Evolutionary conservation across 2,888 invertebrate genomes (phyloP).

Genomic region (Parthenolecanium corni): DNA sequence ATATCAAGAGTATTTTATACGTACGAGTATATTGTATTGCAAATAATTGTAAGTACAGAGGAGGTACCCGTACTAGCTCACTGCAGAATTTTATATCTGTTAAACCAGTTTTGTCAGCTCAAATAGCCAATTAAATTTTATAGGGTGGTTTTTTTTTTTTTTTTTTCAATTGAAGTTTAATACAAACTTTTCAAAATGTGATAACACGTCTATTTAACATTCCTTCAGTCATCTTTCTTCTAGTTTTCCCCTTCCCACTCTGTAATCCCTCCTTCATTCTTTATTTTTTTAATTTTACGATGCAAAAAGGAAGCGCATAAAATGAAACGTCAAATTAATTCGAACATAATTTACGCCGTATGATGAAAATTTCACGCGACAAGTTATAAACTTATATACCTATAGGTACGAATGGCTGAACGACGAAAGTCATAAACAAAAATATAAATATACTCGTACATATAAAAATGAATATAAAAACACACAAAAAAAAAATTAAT

Average conservation of each 20-base stretch:
- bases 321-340: slow-evolving; percentile 12
- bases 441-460: too few relatives aligned
- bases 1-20: slow-evolving; percentile 19
- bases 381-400: too few relatives aligned
- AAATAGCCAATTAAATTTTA: slow-evolving; percentile 28
- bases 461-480: too few relatives aligned
- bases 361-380: too few relatives aligned
- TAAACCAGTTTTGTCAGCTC: slow-evolving; percentile 28
- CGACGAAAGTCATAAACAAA: too few relatives aligned
- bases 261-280: too few relatives aligned
- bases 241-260: background rate
- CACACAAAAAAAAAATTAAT: too few relatives aligned
- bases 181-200: slow-evolving; percentile 29
- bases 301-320: slow-evolving; percentile 7
- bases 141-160: slow-evolving; percentile 24
- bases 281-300: background rate
- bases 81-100: slow-evolving; percentile 20
- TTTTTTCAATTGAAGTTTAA: slow-evolving; percentile 28
- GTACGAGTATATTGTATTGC: background rate
- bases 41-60: too few relatives aligned
- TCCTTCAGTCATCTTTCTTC: slow-evolving; percentile 8
- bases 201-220: slow-evolving; percentile 27
- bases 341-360: background rate
- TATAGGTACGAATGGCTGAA: too few relatives aligned
- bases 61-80: background rate